Evolutionary conservation across 2,888 invertebrate genomes (phyloP).

Genomic region (Apodemia hepburni): DNA sequence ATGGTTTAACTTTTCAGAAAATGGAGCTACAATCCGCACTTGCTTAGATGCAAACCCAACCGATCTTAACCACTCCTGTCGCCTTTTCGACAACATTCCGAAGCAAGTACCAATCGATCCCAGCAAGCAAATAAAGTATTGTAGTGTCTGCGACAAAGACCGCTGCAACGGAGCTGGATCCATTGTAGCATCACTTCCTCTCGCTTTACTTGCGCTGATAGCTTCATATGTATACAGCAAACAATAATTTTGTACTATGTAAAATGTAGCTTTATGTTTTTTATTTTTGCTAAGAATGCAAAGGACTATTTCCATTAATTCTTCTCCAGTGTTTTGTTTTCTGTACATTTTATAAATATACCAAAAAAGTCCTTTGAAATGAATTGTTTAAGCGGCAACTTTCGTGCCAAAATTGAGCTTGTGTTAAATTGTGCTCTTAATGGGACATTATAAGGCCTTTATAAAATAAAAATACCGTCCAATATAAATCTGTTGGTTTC

Average conservation of each 20-base stretch:
- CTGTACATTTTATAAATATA: neutral
- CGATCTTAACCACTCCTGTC: conserved; percentile 53
- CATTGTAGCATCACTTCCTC: conserved; percentile 53
- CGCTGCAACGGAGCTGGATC: conserved; percentile 73
- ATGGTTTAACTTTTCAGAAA: conserved; percentile 43
- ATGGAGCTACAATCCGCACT: conserved; percentile 55
- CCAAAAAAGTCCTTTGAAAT: conserved; percentile 3
- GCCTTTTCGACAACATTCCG: conserved; percentile 41
- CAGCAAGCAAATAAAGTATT: conserved; percentile 48
- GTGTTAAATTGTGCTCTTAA: conserved; percentile 12
- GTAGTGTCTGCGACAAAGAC: conserved; percentile 73
- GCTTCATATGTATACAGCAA: conserved; percentile 57
- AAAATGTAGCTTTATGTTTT: conserved; percentile 29
- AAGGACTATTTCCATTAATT: conserved; percentile 2
- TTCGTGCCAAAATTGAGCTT: conserved; percentile 19
- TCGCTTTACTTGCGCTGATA: conserved; percentile 51
- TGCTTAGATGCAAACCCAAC: conserved; percentile 60
- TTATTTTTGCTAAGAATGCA: conserved; percentile 12
- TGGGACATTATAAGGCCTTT: conserved; percentile 34
- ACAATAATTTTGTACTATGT: conserved; percentile 46
- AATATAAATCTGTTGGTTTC: conserved; percentile 46
- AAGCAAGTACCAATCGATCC: conserved; percentile 35
- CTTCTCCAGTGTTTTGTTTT: neutral
- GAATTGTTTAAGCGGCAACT: neutral
- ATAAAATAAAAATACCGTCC: conserved; percentile 46